Evolutionary conservation across 2,888 invertebrate genomes (phyloP), one percentile per base, ranked within the genome.

Genomic region (Athripsodes cinereus): DNA sequence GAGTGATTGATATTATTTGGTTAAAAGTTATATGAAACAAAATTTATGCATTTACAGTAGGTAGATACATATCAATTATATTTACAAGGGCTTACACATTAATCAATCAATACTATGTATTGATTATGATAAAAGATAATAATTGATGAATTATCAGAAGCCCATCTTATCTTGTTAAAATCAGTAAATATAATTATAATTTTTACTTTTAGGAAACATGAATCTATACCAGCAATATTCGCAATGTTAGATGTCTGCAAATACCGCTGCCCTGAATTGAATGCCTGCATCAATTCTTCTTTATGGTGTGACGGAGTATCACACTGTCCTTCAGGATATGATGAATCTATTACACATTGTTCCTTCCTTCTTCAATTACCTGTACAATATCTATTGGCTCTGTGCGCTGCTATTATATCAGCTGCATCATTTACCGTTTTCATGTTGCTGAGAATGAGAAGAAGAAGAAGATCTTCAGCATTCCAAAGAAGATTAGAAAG

Each of bases 281-380:
- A 89, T 69, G 91, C 90, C 13, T 92, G 91, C 71, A 90, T 91
- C 63, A 85, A 87, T 67, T 79, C 86, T 0, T 83, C 85, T 50
- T 80, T 91, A 54, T 90, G 91, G 90, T 92, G 91, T 68, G 90
- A 91, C 67, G 90, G 90, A 18, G 72, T 82, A 35, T 74, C 81
- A 52, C 90, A 92, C 70, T 92, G 92, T 68, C 91, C 91, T 10
- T 85, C 84, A 2, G 90, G 89, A 0, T 84, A 86, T 64, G 91
- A 92, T 72, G 90, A 91, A 73, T 82, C 90, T 3, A 79, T 90
- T 62, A 80, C 87, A 13, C 88, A 91, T 69, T 92, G 92, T 68
- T 90, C 88, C 52, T 82, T 90, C 56, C 75, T 92, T 47, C 75
- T 92, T 62, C 84, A 88, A 62, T 75, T 91, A 64, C 92, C 92